Evolutionary conservation across 2,888 invertebrate species (phyloP), one percentile per base, ranked within the genome.

Genomic region (Spisula solida): DNA sequence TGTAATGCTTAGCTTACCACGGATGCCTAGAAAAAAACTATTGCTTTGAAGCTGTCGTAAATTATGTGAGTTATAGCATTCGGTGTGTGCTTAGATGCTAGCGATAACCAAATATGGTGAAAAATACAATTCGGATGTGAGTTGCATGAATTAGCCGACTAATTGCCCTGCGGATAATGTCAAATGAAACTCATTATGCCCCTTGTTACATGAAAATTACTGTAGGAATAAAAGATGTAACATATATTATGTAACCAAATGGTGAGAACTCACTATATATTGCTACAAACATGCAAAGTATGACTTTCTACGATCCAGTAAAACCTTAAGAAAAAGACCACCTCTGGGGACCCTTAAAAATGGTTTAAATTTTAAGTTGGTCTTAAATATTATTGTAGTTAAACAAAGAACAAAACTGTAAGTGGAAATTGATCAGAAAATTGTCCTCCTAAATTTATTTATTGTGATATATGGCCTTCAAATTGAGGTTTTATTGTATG

Each of bases 111-210:
- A 25, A 66, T 66, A 66, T 66, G 60, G 47, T 34, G 31, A 8
- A 20, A 78, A 70, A 34, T 20, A 78, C n/a, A 47, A 20, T n/a
- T 34, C 18, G 4, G 20, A 78, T n/a, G 78, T 10, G 25, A 66
- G 25, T 25, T 25, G 60, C n/a, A 66, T 25, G 60, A 66, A 60
- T 51, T 51, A 51, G 18, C 60, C 6, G 25, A 20, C 25, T 60
- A 60, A 60, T 60, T 60, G 60, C 60, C 60, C 20, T 18, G n/a
- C 25, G 60, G 60, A n/a, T 60, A 60, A 60, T 60, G 60, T 60
- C 25, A n/a, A 14, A 51, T 51, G 51, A 51, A 51, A 25, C n/a
- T 60, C 60, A 5, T 20, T 60, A 60, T 60, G 20, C 60, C n/a
- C n/a, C 8, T 60, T n/a, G 25, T 25, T 60, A 78, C 78, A 78